These are phyloP conservation scores for Eufriesea mexicana DNA, from an alignment of 1,140 invertebrate species.

Conservation along the genomic window DNA sequence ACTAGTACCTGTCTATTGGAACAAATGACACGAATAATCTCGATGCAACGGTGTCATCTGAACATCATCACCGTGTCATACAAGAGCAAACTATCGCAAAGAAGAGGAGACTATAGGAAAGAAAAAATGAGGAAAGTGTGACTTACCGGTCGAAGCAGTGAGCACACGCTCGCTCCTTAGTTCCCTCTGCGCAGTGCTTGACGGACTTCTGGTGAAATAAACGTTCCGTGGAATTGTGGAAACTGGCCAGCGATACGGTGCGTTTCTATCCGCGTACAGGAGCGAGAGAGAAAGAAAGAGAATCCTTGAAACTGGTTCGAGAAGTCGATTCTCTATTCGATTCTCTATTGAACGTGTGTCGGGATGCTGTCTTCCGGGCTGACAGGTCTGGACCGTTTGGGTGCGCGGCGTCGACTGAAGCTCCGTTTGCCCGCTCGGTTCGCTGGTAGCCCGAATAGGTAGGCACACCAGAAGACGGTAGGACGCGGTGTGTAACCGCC, in stretches of 20 bases:
- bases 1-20: too few relatives aligned
- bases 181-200: constrained; percentile 21
- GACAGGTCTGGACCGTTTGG: constrained; percentile 82
- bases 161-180: neutral
- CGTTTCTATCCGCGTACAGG: neutral
- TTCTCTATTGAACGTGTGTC: constrained; percentile 37
- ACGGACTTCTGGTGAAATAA: constrained; percentile 7
- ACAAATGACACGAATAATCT: too few relatives aligned
- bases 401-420: constrained; percentile 82
- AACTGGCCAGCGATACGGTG: constrained; percentile 11
- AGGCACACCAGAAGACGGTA: constrained; percentile 76
- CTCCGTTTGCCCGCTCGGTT: constrained; percentile 78
- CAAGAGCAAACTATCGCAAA: neutral
- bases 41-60: too few relatives aligned
- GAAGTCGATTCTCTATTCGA: constrained; percentile 21
- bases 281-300: neutral
- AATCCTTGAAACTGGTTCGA: constrained; percentile 25
- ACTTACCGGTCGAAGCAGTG: constrained; percentile 26
- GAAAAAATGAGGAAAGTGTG: neutral
- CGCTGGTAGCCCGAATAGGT: constrained; percentile 76
- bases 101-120: neutral
- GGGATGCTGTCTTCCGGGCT: constrained; percentile 66
- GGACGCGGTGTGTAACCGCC: constrained; percentile 71
- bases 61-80: neutral
- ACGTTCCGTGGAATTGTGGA: neutral